A percentile compares a stretch with the other conserved stretches of the same genome.
phyloP scores from a whole-genome alignment of 1,140 invertebrate species.

The Ceratina calcarata region DNA sequence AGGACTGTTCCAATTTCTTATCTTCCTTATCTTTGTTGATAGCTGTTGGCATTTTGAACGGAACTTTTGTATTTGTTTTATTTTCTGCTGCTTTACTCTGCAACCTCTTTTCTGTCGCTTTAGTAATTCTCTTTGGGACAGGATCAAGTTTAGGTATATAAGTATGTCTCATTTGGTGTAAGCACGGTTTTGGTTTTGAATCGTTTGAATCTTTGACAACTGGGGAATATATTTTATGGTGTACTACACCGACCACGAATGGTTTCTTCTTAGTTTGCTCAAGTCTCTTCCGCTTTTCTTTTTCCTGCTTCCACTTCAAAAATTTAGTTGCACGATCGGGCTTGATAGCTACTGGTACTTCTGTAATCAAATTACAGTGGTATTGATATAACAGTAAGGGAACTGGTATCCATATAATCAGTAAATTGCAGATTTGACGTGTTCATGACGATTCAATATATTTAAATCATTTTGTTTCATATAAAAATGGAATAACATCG shows the following conservation, averaged over 20 bases:
- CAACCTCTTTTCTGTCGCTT: conserved; percentile 71
- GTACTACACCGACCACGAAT: conserved; percentile 76
- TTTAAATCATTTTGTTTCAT: too few species aligned
- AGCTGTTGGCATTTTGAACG: not conserved
- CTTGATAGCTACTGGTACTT: not conserved
- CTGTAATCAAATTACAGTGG: not conserved
- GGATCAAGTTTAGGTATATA: not conserved
- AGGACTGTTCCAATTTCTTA: not conserved
- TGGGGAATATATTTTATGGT: conserved; percentile 73
- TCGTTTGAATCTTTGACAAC: conserved; percentile 12
- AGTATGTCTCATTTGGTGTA: not conserved
- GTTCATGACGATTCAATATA: too few species aligned
- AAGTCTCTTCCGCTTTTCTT: conserved; percentile 61
- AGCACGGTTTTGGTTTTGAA: not conserved
- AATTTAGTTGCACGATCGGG: conserved; percentile 57
- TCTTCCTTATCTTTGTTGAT: not conserved
- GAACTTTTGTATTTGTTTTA: conserved; percentile 17
- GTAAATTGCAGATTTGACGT: too few species aligned
- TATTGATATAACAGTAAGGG: not conserved
- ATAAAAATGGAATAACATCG: too few species aligned
- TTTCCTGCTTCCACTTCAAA: conserved; percentile 73
- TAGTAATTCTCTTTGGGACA: conserved; percentile 65
- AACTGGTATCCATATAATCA: not conserved
- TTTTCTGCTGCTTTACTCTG: conserved; percentile 56
- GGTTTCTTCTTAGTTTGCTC: conserved; percentile 69